These are phyloP conservation scores for Ylistrum balloti DNA, from an alignment of 1,140 invertebrate genomes.

Conservation along the genomic window DNA sequence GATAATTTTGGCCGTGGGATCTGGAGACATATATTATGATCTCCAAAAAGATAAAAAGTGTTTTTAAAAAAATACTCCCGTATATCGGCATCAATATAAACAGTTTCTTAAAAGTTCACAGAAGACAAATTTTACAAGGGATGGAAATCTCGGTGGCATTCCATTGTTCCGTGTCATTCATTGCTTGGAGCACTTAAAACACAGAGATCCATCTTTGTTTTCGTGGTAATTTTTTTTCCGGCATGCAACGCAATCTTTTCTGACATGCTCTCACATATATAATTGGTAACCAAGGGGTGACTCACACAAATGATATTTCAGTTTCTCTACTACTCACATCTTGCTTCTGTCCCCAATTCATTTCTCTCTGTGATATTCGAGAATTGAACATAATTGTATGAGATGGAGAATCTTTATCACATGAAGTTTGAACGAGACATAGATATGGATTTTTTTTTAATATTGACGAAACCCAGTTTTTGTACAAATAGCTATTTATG, in stretches of 20 bases:
- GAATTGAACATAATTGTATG: not conserved
- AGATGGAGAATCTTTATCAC: not conserved
- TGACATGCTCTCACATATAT: constrained; percentile 7
- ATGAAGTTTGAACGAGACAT: not conserved
- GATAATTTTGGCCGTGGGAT: too few relatives aligned
- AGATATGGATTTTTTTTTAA: not conserved
- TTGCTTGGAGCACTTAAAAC: not conserved
- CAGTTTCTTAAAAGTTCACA: not conserved
- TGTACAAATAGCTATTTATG: not conserved
- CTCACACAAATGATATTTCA: not conserved
- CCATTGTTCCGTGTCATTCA: not conserved
- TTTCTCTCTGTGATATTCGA: not conserved
- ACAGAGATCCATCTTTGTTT: not conserved
- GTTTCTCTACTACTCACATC: not conserved
- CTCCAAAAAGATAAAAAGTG: too few relatives aligned
- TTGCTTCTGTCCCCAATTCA: not conserved
- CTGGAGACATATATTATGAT: too few relatives aligned
- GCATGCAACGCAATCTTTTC: constrained; percentile 19
- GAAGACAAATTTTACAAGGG: too few relatives aligned
- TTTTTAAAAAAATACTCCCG: too few relatives aligned
- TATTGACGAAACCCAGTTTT: not conserved
- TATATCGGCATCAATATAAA: too few relatives aligned
- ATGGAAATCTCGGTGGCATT: not conserved
- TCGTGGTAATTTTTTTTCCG: not conserved
- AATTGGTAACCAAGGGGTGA: not conserved